These are phyloP conservation scores for Noctilio leporinus DNA, from an alignment of 2,113 vertebrate species.

Conservation along the genomic window DNA sequence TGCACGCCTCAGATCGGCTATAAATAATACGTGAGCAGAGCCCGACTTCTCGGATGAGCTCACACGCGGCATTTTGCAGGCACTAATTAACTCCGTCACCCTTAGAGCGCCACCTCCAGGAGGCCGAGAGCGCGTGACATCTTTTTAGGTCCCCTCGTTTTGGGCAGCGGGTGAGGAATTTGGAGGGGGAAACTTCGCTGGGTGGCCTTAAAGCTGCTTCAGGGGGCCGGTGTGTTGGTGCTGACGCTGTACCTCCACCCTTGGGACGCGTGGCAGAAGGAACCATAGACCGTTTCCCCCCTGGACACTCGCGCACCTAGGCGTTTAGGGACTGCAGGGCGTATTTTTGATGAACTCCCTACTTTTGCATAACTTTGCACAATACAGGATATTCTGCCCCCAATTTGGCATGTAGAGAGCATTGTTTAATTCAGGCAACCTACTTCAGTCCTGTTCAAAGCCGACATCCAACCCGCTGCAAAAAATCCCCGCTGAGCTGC, in stretches of 20 bases:
- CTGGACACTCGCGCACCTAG: background rate
- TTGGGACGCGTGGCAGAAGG: background rate
- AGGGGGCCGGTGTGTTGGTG: background rate
- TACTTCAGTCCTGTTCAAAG: background rate
- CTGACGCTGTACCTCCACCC: background rate
- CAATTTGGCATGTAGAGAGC: background rate
- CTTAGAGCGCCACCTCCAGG: constrained; percentile 54
- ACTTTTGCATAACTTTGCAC: background rate
- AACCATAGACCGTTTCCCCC: background rate
- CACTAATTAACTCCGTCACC: constrained; percentile 35
- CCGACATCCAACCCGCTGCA: background rate
- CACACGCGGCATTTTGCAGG: constrained; percentile 31
- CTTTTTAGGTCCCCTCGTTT: background rate
- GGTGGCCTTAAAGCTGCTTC: background rate
- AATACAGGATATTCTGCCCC: background rate
- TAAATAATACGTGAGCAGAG: constrained; percentile 45
- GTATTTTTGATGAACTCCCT: background rate
- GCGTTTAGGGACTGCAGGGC: background rate
- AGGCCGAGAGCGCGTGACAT: background rate
- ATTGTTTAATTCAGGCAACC: background rate
- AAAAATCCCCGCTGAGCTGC: background rate
- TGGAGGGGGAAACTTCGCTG: constrained; percentile 23
- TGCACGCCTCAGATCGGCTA: constrained; percentile 14
- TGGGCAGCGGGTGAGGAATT: background rate
- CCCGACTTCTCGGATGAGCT: constrained; percentile 52